A percentile compares a stretch with the other conserved stretches of the same genome.
These are phyloP conservation scores for Aproaerema taeniolella DNA, from an alignment of 2,888 invertebrate species.

Conservation along the genomic window DNA sequence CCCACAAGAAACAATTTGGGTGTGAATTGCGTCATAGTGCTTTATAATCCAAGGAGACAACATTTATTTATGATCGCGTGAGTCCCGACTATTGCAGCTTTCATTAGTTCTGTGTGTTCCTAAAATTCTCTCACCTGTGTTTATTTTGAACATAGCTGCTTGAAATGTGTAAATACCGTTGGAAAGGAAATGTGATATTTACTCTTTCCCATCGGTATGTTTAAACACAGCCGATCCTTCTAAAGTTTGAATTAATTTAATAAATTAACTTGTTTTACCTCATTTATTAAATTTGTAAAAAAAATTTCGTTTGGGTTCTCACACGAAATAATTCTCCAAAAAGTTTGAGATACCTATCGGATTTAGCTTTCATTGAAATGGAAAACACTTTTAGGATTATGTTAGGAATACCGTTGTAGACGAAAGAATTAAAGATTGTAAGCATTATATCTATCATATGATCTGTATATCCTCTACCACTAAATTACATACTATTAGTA, in stretches of 20 bases:
- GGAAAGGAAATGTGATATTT: background rate
- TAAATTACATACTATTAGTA: no score
- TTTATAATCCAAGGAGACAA: slow-evolving; percentile 1
- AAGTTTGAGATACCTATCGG: no score
- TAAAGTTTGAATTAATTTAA: slow-evolving; percentile 5
- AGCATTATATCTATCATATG: no score
- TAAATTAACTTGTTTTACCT: slow-evolving; percentile 4
- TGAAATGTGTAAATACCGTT: slow-evolving; percentile 7
- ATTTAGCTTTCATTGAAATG: no score
- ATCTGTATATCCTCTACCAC: no score
- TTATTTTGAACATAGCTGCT: slow-evolving; percentile 5
- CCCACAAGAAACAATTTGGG: background rate
- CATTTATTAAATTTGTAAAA: no score
- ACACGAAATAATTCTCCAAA: no score
- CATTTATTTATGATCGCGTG: slow-evolving; percentile 21
- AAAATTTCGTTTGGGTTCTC: no score
- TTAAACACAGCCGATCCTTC: slow-evolving; percentile 3
- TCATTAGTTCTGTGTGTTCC: slow-evolving; percentile 16
- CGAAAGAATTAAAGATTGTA: no score
- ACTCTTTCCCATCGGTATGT: slow-evolving; percentile 1
- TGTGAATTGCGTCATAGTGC: slow-evolving; percentile 6
- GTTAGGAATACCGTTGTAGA: no score
- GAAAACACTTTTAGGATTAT: no score
- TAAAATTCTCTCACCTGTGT: slow-evolving; percentile 2
- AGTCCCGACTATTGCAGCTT: slow-evolving; percentile 15